These are phyloP conservation scores for Nannoperca australis DNA, from an alignment of 2,797 vertebrate species.

Conservation along the genomic window DNA sequence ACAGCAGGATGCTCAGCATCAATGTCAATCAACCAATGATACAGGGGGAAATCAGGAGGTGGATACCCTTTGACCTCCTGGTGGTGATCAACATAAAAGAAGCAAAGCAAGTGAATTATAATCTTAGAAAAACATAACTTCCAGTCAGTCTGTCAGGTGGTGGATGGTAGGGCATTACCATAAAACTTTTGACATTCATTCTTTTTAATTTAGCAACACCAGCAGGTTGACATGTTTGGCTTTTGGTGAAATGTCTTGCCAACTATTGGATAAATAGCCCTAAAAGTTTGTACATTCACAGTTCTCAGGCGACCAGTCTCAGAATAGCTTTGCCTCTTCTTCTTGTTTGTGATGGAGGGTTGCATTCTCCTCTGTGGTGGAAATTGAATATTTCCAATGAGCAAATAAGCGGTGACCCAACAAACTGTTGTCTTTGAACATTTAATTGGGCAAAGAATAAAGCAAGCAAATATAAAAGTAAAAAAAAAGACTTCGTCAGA, in stretches of 20 bases:
- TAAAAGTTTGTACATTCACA: background rate
- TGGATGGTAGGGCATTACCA: background rate
- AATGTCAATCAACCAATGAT: conserved; percentile 47
- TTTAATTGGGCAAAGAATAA: too few relatives aligned
- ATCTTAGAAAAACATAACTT: conserved; percentile 1
- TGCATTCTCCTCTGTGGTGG: background rate
- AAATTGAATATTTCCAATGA: too few relatives aligned
- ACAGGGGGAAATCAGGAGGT: conserved; percentile 14
- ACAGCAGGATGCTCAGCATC: conserved; percentile 54
- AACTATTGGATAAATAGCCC: background rate
- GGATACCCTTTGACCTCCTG: conserved; percentile 34
- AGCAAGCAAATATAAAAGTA: too few relatives aligned
- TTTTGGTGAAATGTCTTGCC: background rate
- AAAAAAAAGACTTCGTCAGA: too few relatives aligned
- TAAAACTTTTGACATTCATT: background rate
- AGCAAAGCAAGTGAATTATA: background rate
- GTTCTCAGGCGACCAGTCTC: background rate
- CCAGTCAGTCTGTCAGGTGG: background rate
- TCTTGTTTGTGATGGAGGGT: background rate
- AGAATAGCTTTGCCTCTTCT: background rate
- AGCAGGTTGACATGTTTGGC: background rate
- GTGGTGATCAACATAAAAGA: conserved; percentile 22
- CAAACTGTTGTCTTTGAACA: too few relatives aligned
- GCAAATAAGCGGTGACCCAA: too few relatives aligned
- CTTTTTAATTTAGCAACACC: background rate